Evolutionary conservation across 2,113 vertebrate genomes (phyloP), one percentile per base, ranked within the genome.

Genomic region (Dasyurus viverrinus): DNA sequence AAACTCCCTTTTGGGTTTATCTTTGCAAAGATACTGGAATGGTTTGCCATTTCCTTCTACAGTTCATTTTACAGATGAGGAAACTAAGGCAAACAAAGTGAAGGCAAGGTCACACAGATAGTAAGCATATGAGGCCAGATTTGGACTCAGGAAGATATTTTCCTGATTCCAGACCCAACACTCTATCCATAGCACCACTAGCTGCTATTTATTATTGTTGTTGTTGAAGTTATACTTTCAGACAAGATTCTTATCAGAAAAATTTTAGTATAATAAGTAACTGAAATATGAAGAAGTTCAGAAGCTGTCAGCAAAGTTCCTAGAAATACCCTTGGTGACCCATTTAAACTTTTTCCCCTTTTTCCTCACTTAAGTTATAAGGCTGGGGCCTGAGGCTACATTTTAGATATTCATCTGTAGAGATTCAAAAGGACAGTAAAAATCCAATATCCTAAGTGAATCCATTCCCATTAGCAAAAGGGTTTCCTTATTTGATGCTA

Each of bases 401-500:
- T 97, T 97, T 97, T 95, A 97, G 95, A 93, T 96, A 93, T 36
- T 89, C 54, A 90, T 95, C 98, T 92, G 52, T 91, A 89, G 96
- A 97, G 96, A 95, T 94, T 93, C 96, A 89, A 89, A 92, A 57
- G 54, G 93, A 96, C 96, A 93, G 27, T 94, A 95, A 95, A 76
- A 92, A 94, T 68, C 96, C 94, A 95, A 94, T 84, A 84, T 92
- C 93, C 91, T 91, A 53, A 93, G 27, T 91, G 90, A 97, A 95
- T 91, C 93, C 30, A 89, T 96, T 96, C 96, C 89, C 89, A 93
- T 91, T 94, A 95, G 93, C 92, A 92, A 60, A 97, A 97, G 90
- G 97, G 93, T 96, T 91, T 95, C 30, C 93, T 96, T 97, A 95
- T 97, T 94, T 96, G 94, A 97, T 84, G 57, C 96, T 96, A 95